These are phyloP conservation scores for Nicator chloris DNA, from an alignment of 2,113 vertebrate species.

Conservation along the genomic window DNA sequence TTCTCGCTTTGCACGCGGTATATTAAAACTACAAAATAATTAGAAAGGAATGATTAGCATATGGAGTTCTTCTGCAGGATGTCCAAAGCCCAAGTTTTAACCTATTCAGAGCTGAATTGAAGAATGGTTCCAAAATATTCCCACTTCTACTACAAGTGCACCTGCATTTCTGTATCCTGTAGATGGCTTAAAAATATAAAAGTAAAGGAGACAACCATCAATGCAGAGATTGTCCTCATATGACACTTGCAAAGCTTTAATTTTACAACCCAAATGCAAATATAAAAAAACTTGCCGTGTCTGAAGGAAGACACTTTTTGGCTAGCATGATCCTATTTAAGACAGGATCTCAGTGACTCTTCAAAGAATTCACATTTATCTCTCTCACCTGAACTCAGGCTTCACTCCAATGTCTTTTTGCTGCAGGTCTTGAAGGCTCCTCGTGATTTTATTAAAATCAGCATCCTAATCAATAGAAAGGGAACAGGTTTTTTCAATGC, in stretches of 20 bases:
- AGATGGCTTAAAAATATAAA: neutral
- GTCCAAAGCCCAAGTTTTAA: neutral
- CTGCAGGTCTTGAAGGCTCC: conserved; percentile 94
- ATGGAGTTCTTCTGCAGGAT: neutral
- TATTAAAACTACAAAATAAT: conserved; percentile 82
- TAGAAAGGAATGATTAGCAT: neutral
- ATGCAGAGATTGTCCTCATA: neutral
- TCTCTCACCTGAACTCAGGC: conserved; percentile 89
- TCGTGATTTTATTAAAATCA: conserved; percentile 93
- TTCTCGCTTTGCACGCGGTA: conserved; percentile 90
- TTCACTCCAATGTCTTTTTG: conserved; percentile 94
- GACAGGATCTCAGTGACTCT: neutral
- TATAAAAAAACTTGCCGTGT: neutral
- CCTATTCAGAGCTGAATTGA: neutral
- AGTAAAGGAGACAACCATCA: neutral
- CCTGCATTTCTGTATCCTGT: neutral
- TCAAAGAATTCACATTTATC: neutral
- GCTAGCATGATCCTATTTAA: neutral
- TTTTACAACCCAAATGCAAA: neutral
- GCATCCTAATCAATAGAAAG: conserved; percentile 82
- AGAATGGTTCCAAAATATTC: neutral
- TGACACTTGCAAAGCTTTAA: neutral
- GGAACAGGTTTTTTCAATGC: neutral
- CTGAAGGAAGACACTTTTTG: neutral
- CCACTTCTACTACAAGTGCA: neutral